Evolutionary conservation across 2,113 vertebrate species (phyloP), one percentile per base, ranked within the genome.

Genomic region (Mesocricetus auratus): DNA sequence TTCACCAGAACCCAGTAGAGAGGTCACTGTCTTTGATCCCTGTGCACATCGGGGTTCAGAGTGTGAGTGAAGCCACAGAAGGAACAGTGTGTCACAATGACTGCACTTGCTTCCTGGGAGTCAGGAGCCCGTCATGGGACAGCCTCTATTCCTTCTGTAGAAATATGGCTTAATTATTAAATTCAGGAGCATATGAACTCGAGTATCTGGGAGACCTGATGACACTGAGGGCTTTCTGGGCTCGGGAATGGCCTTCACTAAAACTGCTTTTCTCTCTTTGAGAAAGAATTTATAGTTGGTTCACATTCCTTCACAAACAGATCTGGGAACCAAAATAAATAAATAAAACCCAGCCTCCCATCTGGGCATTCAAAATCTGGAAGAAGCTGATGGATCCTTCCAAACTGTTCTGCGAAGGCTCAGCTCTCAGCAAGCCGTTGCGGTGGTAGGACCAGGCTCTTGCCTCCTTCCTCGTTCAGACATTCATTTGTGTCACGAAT

Each of bases 171-270:
- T 94, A 74, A 69, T 88, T 71, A 92, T 78, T 92, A 96, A 75
- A 58, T 87, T 95, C 36, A 60, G 50, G 89, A 93, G 64, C 56
- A 87, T 86, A 81, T 26, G 42, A 87, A 60, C 60, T 16, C 78
- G 58, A 69, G 26, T 56, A 39, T 53, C 47, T 86, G 31, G 45
- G 86, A 85, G n/a, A 68, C 24, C 47, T 17, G 62, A 7, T 47
- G 47, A 64, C 62, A 85, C 6, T 1, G 1, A 50, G 26, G 13
- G 50, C 68, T 91, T 94, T 83, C 60, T 73, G 31, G 53, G 21
- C 36, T 42, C 16, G 1, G 56, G 26, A 22, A 33, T 15, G 31
- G 64, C 24, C 21, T 36, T 47, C 45, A 94, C 66, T 75, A 53
- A 7, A 12, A 73, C 8, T 47, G 7, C 50, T 90, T 90, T n/a